Evolutionary conservation across 1,140 invertebrate species (phyloP), one percentile per base, ranked within the genome.

Genomic region (Hyposmocoma kahamanoa): DNA sequence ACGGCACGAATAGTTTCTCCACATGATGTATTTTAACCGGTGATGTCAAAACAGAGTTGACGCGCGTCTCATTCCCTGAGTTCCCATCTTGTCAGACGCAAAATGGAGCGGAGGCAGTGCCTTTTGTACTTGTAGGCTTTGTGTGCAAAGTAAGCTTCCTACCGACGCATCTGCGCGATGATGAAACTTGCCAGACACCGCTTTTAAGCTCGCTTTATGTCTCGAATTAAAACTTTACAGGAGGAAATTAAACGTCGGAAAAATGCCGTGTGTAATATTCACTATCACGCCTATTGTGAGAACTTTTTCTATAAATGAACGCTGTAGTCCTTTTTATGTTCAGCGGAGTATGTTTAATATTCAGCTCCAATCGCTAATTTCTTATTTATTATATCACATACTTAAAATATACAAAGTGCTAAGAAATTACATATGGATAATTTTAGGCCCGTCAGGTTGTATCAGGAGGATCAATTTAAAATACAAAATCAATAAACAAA

Each of bases 121-220:
- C 78, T 80, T 81, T 84, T 84, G 76, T 81, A 75, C 74, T 74
- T 74, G 74, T 76, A 72, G 73, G 67, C 78, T 84, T 84, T 84
- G 80, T 82, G 68, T 72, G 70, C 63, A 77, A 84, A 84, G 80
- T 84, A 78, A 84, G 76, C 77, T 78, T 73, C 72, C 75, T 79
- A 77, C 73, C 69, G 66, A 78, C 70, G 72, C 72, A 74, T 83
- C 79, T 78, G 70, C 64, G 62, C 79, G 69, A 66, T 83, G 79
- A 83, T 83, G 79, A 81, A 84, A 81, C 77, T 81, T 78, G 74
- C 77, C 76, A 84, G 76, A 82, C 78, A 70, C 67, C 69, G 74
- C 80, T 82, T 80, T 79, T 74, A 79, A 80, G 72, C 69, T 62
- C 74, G 72, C 76, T 79, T 73, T 78, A 80, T 74, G 68, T 78